These are phyloP conservation scores for Cinclus mexicanus DNA, from an alignment of 2,113 vertebrate species.

Conservation along the genomic window DNA sequence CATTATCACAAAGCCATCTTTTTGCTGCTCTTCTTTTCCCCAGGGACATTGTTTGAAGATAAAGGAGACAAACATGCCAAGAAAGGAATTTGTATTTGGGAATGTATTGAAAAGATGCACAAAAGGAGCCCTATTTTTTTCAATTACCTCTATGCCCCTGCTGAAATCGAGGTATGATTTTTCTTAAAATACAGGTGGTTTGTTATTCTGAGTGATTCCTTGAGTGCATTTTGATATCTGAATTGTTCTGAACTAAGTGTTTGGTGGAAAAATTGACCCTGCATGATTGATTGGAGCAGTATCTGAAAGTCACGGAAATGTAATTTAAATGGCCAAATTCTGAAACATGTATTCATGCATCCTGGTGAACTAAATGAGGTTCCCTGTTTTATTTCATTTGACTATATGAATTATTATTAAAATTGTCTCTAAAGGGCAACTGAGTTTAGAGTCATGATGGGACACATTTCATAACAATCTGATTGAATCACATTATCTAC, in stretches of 20 bases:
- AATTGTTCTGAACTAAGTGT: background rate
- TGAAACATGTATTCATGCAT: background rate
- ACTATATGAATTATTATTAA: background rate
- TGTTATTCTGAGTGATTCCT: conserved; percentile 1
- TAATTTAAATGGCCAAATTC: background rate
- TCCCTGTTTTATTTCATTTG: background rate
- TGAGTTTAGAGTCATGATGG: background rate
- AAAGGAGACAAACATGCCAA: conserved; percentile 93
- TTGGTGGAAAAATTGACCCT: background rate
- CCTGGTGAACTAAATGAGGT: background rate
- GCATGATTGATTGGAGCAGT: background rate
- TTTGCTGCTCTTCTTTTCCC: conserved; percentile 4
- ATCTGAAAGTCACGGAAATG: background rate
- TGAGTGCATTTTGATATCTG: background rate
- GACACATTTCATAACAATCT: background rate
- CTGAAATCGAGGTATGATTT: conserved; percentile 80
- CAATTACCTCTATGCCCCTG: conserved; percentile 91
- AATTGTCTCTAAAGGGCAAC: background rate
- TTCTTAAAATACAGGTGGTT: background rate
- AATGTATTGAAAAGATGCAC: conserved; percentile 92
- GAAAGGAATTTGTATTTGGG: conserved; percentile 96
- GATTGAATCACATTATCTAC: background rate
- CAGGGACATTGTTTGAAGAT: conserved; percentile 95
- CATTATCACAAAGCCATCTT: background rate
- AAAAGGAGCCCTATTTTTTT: conserved; percentile 92